phyloP scores from a whole-genome alignment of 2,113 vertebrate species.

The Platysternon megacephalum region DNA sequence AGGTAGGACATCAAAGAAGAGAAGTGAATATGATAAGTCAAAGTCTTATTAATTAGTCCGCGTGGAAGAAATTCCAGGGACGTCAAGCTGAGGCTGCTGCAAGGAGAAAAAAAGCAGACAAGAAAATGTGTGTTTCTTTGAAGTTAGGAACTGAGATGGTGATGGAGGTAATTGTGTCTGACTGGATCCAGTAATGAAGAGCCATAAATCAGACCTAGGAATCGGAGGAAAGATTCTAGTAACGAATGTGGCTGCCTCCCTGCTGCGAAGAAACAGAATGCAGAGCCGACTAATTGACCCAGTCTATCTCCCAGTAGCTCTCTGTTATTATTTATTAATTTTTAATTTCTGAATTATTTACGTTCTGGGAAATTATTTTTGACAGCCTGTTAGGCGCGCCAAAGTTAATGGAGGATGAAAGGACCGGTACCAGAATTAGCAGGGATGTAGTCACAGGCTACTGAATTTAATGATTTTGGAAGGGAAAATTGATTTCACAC shows the following conservation, averaged over 20 bases:
- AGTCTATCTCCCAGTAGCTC: conserved; percentile 88
- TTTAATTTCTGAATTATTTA: conserved; percentile 99
- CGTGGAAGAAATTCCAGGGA: conserved; percentile 85
- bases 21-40: conserved; percentile 87
- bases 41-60: conserved; percentile 91
- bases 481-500: conserved; percentile 89
- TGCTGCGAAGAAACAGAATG: conserved; percentile 88
- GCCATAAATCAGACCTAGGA: conserved; percentile 84
- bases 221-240: conserved; percentile 84
- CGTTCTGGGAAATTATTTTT: conserved; percentile 87
- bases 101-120: conserved; percentile 83
- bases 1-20: conserved; percentile 91
- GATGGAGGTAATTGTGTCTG: conserved; percentile 94
- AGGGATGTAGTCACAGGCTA: conserved; percentile 81
- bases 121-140: conserved; percentile 92
- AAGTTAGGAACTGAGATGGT: conserved; percentile 87
- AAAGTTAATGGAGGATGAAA: conserved; percentile 91
- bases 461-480: conserved; percentile 89
- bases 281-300: conserved; percentile 93
- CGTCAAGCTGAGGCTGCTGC: conserved; percentile 88
- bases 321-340: conserved; percentile 99
- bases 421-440: conserved; percentile 81
- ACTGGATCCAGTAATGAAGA: conserved; percentile 94
- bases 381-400: conserved; percentile 86
- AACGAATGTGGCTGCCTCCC: conserved; percentile 83